Conservation (phyloP, 1,140 invertebrate genomes). For the Plodia interpunctella region DNA sequence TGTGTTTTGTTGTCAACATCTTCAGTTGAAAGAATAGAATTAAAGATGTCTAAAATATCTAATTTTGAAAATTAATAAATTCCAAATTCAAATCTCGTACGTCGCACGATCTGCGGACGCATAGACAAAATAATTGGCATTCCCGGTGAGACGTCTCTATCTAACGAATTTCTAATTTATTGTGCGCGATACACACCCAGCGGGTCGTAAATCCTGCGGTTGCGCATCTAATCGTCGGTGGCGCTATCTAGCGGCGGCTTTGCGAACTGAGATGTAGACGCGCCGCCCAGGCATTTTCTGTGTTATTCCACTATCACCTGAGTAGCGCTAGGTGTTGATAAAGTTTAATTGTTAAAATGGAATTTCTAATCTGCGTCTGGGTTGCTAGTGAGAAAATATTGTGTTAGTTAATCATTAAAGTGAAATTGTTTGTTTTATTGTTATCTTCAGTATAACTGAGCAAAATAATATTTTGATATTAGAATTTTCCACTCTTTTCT, state of each 20-base stretch:
- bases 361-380: not conserved
- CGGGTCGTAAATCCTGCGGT: slow-evolving; percentile 57
- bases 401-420: not conserved
- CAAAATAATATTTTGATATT: no score
- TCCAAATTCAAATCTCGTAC: slow-evolving; percentile 7
- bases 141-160: slow-evolving; percentile 53
- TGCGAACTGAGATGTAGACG: slow-evolving; percentile 53
- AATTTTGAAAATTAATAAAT: not conserved
- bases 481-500: no score
- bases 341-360: slow-evolving; percentile 15
- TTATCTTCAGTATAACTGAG: not conserved
- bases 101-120: not conserved
- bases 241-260: slow-evolving; percentile 68
- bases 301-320: slow-evolving; percentile 32
- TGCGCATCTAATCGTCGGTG: slow-evolving; percentile 58
- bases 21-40: no score
- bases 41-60: no score
- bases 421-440: not conserved
- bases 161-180: slow-evolving; percentile 75
- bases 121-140: slow-evolving; percentile 52
- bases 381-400: slow-evolving; percentile 1
- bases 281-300: slow-evolving; percentile 39
- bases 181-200: slow-evolving; percentile 47
- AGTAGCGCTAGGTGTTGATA: slow-evolving; percentile 55
- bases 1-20: no score